A percentile compares a stretch with the other conserved stretches of the same genome.
Conservation (phyloP, 2,797 vertebrate genomes). For the Melopsittacus undulatus region DNA sequence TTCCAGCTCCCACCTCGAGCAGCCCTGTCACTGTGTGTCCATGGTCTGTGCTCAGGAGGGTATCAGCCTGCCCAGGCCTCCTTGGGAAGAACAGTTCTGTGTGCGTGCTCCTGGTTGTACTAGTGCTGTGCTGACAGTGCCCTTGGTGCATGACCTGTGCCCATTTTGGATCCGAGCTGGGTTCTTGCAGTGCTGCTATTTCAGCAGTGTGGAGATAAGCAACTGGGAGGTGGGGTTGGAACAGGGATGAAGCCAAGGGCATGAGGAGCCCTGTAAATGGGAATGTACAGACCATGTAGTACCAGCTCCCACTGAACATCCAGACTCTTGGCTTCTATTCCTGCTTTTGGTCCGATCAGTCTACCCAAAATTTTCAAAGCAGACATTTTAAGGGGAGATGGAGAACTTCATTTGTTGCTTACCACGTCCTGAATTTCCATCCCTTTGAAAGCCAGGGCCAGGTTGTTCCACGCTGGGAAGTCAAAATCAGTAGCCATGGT, state of each 20-base stretch:
- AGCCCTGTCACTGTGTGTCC: accelerated
- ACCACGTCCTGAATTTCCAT: background rate
- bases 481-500: background rate
- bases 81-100: background rate
- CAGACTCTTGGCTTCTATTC: background rate
- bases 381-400: background rate
- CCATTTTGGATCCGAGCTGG: accelerated
- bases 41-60: accelerated
- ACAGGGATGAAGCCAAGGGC: background rate
- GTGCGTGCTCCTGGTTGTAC: accelerated
- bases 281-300: background rate
- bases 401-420: background rate
- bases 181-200: background rate
- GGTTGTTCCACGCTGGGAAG: background rate
- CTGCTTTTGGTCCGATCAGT: background rate
- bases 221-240: background rate
- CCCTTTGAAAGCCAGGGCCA: background rate
- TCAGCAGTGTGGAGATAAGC: background rate
- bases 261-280: background rate
- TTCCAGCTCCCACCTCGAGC: background rate
- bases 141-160: background rate
- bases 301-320: background rate
- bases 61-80: background rate
- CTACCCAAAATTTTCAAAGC: background rate
- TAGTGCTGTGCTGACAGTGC: accelerated